Percentiles rank a stretch among this genome's conserved stretches.
phyloP scores from a whole-genome alignment of 30 jellyfish, hydroid and myxozoan species.

The Chrysaora quinquecirrha region DNA sequence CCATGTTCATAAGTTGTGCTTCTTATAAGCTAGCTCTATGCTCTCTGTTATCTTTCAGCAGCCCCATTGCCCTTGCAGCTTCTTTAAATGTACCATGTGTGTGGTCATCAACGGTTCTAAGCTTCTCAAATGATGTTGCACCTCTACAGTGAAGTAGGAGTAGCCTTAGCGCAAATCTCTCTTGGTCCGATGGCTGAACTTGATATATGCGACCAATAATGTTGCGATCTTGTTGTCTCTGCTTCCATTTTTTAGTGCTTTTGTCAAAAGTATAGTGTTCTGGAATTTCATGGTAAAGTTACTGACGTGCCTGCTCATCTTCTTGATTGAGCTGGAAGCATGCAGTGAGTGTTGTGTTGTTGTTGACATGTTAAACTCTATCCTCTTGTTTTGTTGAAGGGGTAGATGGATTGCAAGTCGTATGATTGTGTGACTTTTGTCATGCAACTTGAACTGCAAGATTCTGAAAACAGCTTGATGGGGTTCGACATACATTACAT shows the following conservation, averaged over 20 bases:
- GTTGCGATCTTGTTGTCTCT: conserved; percentile 29
- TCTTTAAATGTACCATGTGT: conserved; percentile 63
- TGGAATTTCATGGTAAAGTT: too few species aligned
- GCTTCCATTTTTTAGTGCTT: conserved; percentile 31
- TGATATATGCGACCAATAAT: conserved; percentile 31
- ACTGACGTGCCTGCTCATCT: too few species aligned
- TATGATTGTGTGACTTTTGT: too few species aligned
- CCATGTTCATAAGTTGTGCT: conserved; percentile 45
- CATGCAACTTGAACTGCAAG: too few species aligned
- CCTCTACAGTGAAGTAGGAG: conserved; percentile 64
- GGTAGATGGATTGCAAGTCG: conserved; percentile 49
- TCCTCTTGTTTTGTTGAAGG: conserved; percentile 56
- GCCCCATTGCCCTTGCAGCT: too few species aligned
- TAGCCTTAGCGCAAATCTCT: conserved; percentile 43
- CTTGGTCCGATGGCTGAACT: conserved; percentile 48
- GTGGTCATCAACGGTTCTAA: conserved; percentile 57
- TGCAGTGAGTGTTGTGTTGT: too few species aligned
- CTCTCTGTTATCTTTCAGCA: conserved; percentile 40
- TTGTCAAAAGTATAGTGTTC: too few species aligned
- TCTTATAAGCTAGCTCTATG: conserved; percentile 36
- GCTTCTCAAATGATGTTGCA: too few species aligned
- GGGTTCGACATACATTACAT: conserved; percentile 54
- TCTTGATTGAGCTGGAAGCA: too few species aligned
- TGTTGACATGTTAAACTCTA: conserved; percentile 35
- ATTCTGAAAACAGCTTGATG: conserved; percentile 51